phyloP scores from a whole-genome alignment of 2,113 vertebrate species.

The Pituophis catenifer region DNA sequence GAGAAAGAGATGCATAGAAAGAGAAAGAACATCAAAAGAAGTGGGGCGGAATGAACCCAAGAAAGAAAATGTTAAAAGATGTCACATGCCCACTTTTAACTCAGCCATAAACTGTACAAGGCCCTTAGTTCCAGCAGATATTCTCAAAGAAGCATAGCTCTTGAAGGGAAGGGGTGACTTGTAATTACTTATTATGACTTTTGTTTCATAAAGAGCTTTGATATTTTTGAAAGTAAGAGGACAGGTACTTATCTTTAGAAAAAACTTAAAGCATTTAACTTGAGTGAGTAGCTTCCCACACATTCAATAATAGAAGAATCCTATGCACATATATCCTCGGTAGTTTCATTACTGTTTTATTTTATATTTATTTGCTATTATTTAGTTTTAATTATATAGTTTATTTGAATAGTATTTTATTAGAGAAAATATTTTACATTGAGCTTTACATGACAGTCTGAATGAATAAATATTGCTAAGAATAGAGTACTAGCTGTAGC shows the following conservation, averaged over 20 bases:
- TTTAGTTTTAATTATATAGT: neutral
- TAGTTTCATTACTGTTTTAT: neutral
- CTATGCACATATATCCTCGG: too few species aligned
- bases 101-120: neutral
- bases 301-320: neutral
- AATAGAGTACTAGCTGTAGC: neutral
- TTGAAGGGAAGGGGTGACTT: neutral
- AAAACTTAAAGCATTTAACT: neutral
- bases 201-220: neutral
- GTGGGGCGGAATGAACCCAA: neutral
- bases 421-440: neutral
- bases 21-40: neutral
- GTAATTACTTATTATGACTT: neutral
- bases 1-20: neutral
- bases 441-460: neutral
- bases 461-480: neutral
- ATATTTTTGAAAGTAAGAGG: neutral
- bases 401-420: neutral
- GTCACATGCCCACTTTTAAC: neutral
- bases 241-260: neutral
- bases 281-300: neutral
- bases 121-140: neutral
- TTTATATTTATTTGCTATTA: neutral
- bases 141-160: neutral
- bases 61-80: neutral